phyloP scores from a whole-genome alignment of 1,140 invertebrate species.

The Ceratitis capitata region DNA sequence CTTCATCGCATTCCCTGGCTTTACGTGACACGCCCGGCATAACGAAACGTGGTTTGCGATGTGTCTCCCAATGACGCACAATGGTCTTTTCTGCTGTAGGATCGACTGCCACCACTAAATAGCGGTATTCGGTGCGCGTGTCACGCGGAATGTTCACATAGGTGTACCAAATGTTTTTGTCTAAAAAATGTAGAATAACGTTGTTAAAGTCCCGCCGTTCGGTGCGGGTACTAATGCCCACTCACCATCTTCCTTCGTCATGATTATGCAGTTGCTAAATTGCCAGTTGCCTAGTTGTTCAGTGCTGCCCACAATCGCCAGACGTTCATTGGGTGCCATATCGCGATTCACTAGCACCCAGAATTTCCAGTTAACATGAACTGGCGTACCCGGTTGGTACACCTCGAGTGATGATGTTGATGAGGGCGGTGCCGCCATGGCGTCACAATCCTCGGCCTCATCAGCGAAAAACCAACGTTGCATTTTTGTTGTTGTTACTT shows the following conservation, averaged over 20 bases:
- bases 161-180: constrained; percentile 68
- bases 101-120: constrained; percentile 76
- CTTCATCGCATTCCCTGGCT: constrained; percentile 64
- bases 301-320: constrained; percentile 67
- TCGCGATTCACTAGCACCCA: constrained; percentile 54
- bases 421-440: constrained; percentile 47
- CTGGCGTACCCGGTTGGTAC: constrained; percentile 53
- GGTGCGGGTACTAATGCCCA: constrained; percentile 15
- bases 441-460: constrained; percentile 46
- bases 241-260: constrained; percentile 61
- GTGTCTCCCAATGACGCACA: constrained; percentile 86
- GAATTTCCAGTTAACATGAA: constrained; percentile 66
- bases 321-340: constrained; percentile 59
- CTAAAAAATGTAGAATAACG: constrained; percentile 46
- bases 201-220: constrained; percentile 21
- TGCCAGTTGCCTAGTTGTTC: constrained; percentile 67
- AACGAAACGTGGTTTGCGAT: constrained; percentile 74
- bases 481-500: constrained; percentile 48
- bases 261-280: constrained; percentile 65
- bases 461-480: constrained; percentile 52
- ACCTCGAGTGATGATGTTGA: constrained; percentile 39
- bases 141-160: constrained; percentile 72
- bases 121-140: constrained; percentile 78
- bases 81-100: constrained; percentile 70
- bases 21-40: constrained; percentile 54